phyloP scores from a whole-genome alignment of 2,797 vertebrate genomes.

The Hydrolagus colliei region DNA sequence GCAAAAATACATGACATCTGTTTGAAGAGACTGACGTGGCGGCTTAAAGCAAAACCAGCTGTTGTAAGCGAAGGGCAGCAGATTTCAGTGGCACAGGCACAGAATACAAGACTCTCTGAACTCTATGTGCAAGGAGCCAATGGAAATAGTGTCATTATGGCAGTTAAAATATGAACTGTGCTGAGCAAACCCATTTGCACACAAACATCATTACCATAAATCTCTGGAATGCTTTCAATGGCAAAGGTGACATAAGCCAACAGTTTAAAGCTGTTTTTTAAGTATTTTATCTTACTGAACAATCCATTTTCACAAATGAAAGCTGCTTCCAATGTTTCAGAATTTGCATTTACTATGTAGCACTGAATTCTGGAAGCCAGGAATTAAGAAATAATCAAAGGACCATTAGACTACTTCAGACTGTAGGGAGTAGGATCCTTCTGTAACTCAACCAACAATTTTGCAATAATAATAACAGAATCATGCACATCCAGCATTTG shows the following conservation, averaged over 20 bases:
- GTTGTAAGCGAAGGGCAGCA: slow-evolving; percentile 13
- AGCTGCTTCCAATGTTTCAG: background rate
- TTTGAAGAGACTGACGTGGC: background rate
- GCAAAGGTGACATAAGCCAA: background rate
- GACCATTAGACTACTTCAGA: background rate
- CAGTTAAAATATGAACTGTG: background rate
- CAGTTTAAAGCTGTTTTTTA: background rate
- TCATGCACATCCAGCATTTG: too few relatives aligned
- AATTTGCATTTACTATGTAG: background rate
- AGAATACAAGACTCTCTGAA: background rate
- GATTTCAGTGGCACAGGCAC: background rate
- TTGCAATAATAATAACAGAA: too few relatives aligned
- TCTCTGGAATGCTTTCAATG: background rate
- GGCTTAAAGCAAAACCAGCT: slow-evolving; percentile 19
- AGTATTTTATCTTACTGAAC: background rate
- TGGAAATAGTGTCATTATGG: background rate
- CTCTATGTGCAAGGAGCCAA: background rate
- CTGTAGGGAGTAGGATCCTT: too few relatives aligned
- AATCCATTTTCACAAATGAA: background rate
- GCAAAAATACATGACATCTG: slow-evolving; percentile 40
- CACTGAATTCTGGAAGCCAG: background rate
- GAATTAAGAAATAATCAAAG: background rate
- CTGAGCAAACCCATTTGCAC: background rate
- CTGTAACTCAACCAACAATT: too few relatives aligned
- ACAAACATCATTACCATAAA: background rate